A percentile compares a stretch with the other conserved stretches of the same genome.
Conservation (phyloP, 2,888 invertebrate genomes). For the Cancer borealis region DNA sequence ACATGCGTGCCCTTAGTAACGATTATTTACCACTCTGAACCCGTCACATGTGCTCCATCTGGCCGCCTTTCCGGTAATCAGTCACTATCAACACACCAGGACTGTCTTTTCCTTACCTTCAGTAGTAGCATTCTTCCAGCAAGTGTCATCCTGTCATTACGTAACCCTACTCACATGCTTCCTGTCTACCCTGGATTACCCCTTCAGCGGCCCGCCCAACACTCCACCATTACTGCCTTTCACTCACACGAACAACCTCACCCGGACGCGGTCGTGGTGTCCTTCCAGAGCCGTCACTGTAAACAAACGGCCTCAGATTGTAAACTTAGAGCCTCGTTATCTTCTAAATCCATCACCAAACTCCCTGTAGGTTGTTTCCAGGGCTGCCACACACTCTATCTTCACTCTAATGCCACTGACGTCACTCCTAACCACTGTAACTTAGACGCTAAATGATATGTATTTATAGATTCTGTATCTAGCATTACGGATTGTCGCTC, state of each 20-base stretch:
- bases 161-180: background rate
- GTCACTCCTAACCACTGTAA: constrained; percentile 26
- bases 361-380: background rate
- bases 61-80: background rate
- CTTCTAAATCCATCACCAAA: constrained; percentile 4
- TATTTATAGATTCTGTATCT: background rate
- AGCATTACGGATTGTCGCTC: background rate
- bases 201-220: background rate
- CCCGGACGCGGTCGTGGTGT: background rate
- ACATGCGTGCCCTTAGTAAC: no score
- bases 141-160: background rate
- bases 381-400: background rate
- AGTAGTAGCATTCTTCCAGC: no score
- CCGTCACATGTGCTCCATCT: background rate
- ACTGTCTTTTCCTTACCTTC: no score
- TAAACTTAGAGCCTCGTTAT: constrained; percentile 40
- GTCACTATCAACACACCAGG: no score
- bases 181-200: background rate
- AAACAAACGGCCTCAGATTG: constrained; percentile 24
- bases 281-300: background rate
- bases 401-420: background rate
- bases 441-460: background rate
- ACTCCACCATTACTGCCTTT: background rate
- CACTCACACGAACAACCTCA: background rate
- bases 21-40: background rate